Conservation (phyloP, 2,888 invertebrate genomes). For the Brachycybe producta region DNA sequence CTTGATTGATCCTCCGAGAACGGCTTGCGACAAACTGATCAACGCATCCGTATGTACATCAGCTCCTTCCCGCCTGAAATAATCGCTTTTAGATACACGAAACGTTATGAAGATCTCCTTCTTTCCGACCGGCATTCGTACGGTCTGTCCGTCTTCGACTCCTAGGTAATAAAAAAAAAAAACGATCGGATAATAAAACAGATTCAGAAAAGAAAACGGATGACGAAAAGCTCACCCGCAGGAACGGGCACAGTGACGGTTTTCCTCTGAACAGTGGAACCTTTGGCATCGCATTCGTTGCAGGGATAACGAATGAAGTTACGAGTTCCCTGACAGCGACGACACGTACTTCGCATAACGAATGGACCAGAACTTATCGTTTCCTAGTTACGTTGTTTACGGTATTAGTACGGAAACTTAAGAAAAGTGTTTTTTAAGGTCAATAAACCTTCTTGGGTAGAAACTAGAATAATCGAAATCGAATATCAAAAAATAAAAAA, state of each 20-base stretch:
- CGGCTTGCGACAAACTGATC: slow-evolving; percentile 79
- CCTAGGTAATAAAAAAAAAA: slow-evolving; percentile 27
- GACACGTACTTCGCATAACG: slow-evolving; percentile 90
- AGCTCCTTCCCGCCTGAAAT: slow-evolving; percentile 82
- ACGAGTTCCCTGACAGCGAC: slow-evolving; percentile 75
- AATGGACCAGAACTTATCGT: slow-evolving; percentile 61
- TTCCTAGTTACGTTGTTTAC: slow-evolving; percentile 29
- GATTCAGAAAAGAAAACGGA: slow-evolving; percentile 6
- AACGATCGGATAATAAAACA: not conserved
- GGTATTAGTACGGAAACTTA: slow-evolving; percentile 16
- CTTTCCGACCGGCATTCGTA: slow-evolving; percentile 80
- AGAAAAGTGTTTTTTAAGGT: too few relatives aligned
- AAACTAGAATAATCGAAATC: too few relatives aligned
- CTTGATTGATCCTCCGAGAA: slow-evolving; percentile 82
- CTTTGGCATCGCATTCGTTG: slow-evolving; percentile 83
- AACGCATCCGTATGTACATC: slow-evolving; percentile 91
- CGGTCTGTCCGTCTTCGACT: slow-evolving; percentile 93
- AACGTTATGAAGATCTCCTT: slow-evolving; percentile 90
- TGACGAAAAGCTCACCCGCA: slow-evolving; percentile 41
- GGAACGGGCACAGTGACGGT: slow-evolving; percentile 88
- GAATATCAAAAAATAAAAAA: too few relatives aligned
- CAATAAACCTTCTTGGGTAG: too few relatives aligned
- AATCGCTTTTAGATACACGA: slow-evolving; percentile 73
- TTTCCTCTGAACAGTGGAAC: slow-evolving; percentile 73
- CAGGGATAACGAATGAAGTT: slow-evolving; percentile 85